phyloP scores from a whole-genome alignment of 2,113 vertebrate genomes.

The Nannospalax galili region DNA sequence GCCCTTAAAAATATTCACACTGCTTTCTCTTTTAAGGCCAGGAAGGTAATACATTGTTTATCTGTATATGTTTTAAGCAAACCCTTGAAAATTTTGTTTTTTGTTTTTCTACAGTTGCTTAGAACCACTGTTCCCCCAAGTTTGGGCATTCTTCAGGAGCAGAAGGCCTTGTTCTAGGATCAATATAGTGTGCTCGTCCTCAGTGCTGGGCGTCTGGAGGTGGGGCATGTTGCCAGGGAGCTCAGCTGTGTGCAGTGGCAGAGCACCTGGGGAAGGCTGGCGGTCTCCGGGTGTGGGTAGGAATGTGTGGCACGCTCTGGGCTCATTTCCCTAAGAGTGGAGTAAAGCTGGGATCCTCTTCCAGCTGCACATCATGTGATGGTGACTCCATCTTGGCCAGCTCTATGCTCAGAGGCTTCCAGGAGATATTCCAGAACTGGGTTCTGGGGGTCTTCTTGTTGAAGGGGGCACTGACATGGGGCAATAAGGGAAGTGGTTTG shows the following conservation, averaged over 20 bases:
- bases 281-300: not conserved
- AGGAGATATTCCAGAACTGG: not conserved
- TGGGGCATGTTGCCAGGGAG: not conserved
- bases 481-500: accelerated
- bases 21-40: not conserved
- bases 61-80: not conserved
- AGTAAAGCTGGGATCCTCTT: accelerated
- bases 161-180: not conserved
- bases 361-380: too few relatives aligned
- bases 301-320: not conserved
- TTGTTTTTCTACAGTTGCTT: not conserved
- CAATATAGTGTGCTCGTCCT: not conserved
- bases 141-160: not conserved
- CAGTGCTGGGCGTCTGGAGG: not conserved
- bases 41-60: not conserved
- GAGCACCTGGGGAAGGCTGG: not conserved
- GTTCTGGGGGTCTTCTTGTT: not conserved
- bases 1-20: not conserved
- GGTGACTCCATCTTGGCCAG: too few relatives aligned
- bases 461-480: not conserved
- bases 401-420: not conserved
- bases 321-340: not conserved
- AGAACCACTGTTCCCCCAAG: not conserved
- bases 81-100: not conserved
- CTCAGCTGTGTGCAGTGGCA: accelerated